Base-by-base conservation (phyloP, 1,140 invertebrate species). In the Arctopsyche grandis region DNA sequence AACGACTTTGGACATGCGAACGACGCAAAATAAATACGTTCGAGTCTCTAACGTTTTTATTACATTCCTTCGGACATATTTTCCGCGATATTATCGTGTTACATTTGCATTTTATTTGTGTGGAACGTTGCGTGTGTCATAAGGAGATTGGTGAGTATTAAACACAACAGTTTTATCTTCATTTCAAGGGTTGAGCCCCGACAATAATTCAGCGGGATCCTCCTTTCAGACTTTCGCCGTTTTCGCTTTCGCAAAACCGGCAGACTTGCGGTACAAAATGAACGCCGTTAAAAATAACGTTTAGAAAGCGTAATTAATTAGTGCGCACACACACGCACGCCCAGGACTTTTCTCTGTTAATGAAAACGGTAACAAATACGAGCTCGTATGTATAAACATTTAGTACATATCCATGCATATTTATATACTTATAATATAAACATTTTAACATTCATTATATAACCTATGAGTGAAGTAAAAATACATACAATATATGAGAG, bases 171-270 rank as follows among this genome's bases (percentile, higher is more conserved):
- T 58, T 75, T 69, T 75, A 69, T 75, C 73, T 75, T 79, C 63
- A 75, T 75, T 79, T 75, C 63, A 56, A 79, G 78, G 78, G 73
- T 75, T 75, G 60, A 75, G 56, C 73, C 44, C 63, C 66, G 71
- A 79, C 78, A 79, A 79, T 79, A 79, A 75, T 79, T 79, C 78
- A 79, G n/a, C 21, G 63, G 63, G 24, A 66, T 24, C 21, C 10
- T 66, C 24, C 19, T 29, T 52, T 52, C 19, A 66, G 24, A 22
- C 63, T 66, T 66, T 66, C 63, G 63, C 63, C 19, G 63, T 52
- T 38, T 38, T 38, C 29, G 16, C 16, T 52, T 10, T 3, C 48
- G 4, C 16, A 52, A 52, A 38, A 38, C 29, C 48, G 16, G 48
- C 3, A 16, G 12, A 10, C 48, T 52, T 52, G 48, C 48, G 29